phyloP scores from a whole-genome alignment of 2,888 invertebrate species.

The Lepeophtheirus nordmannii region DNA sequence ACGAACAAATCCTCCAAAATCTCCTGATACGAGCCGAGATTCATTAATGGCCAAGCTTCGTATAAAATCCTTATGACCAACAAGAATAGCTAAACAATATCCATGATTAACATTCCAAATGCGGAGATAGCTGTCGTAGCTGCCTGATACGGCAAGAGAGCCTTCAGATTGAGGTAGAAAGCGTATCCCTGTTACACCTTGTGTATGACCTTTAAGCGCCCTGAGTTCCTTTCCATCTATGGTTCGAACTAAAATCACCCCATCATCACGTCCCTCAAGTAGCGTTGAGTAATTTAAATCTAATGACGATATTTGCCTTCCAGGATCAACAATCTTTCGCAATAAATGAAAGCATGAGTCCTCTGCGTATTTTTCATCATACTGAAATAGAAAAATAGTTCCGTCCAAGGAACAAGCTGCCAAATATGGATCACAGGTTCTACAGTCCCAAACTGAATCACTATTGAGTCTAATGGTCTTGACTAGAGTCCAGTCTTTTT shows the following conservation, averaged over 20 bases:
- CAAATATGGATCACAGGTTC: slow-evolving; percentile 3
- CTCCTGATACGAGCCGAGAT: neutral
- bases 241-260: neutral
- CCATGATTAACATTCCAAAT: slow-evolving; percentile 13
- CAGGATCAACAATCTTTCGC: neutral
- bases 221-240: neutral
- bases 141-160: slow-evolving; percentile 2
- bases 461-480: neutral
- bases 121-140: slow-evolving; percentile 13
- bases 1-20: slow-evolving; percentile 1
- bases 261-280: slow-evolving; percentile 3
- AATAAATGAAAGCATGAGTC: neutral
- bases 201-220: neutral
- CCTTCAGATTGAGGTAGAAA: neutral
- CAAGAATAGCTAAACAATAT: neutral
- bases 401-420: neutral
- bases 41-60: neutral
- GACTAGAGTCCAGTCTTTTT: neutral
- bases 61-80: neutral
- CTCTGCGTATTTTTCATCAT: neutral
- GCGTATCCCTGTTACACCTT: slow-evolving; percentile 4
- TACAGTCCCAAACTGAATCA: neutral
- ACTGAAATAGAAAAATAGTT: neutral
- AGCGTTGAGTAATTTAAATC: neutral
- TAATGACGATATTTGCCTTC: neutral